Evolutionary conservation across 2,797 vertebrate genomes (phyloP).

Genomic region (Platyrinchus mystaceus): DNA sequence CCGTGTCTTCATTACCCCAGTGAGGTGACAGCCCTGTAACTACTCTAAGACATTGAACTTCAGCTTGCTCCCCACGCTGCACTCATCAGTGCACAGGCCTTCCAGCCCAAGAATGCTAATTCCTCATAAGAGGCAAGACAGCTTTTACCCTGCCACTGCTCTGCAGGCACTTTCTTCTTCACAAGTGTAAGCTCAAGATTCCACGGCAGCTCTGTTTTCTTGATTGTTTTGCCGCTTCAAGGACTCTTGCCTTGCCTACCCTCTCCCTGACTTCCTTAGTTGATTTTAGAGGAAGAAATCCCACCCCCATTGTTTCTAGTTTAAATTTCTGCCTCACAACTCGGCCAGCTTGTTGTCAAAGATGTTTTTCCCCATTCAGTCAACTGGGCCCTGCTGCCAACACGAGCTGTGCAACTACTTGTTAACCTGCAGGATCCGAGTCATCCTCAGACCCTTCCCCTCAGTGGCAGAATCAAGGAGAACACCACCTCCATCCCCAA

Average conservation of each 20-base stretch:
- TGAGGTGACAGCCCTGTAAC: not conserved
- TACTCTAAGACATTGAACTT: not conserved
- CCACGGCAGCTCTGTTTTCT: not conserved
- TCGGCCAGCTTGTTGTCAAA: not conserved
- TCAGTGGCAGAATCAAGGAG: not conserved
- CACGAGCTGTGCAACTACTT: not conserved
- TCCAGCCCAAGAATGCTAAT: not conserved
- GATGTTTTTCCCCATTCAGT: not conserved
- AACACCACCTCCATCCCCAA: not conserved
- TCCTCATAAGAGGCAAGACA: not conserved
- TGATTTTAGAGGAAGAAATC: not conserved
- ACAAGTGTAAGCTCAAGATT: not conserved
- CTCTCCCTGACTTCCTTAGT: not conserved
- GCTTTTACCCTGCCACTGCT: not conserved
- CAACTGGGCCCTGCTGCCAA: not conserved
- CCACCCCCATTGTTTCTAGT: not conserved
- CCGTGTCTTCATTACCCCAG: accelerated
- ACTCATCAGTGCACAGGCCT: not conserved
- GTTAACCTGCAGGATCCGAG: not conserved
- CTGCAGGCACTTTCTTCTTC: not conserved
- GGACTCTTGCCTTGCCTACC: not conserved
- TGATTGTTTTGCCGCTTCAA: not conserved
- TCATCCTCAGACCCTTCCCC: not conserved
- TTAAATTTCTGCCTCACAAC: not conserved
- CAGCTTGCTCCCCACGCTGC: accelerated